Percentiles rank a stretch among this genome's conserved stretches.
phyloP scores from a whole-genome alignment of 2,797 vertebrate species.

The Coreius guichenoti region DNA sequence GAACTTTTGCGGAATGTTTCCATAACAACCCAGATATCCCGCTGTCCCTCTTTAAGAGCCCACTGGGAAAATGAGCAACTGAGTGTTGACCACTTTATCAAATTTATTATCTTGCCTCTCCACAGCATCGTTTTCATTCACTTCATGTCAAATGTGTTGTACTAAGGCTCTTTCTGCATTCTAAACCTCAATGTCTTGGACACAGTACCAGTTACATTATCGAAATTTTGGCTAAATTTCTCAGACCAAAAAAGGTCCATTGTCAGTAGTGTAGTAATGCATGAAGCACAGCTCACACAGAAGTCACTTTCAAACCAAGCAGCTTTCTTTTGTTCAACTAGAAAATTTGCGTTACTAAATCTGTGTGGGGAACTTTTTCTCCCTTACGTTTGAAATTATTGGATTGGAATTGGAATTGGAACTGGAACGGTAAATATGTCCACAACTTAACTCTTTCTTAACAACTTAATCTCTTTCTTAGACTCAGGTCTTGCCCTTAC shows the following conservation, averaged over 20 bases:
- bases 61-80: not conserved
- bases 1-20: slow-evolving; percentile 11
- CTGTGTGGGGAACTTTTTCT: not conserved
- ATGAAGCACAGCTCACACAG: not conserved
- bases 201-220: not conserved
- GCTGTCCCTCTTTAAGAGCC: not conserved
- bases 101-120: not conserved
- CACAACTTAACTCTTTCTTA: not conserved
- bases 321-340: not conserved
- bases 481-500: not conserved
- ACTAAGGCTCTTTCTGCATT: not conserved
- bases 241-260: not conserved
- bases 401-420: not conserved
- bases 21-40: slow-evolving; percentile 19
- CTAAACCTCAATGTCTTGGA: not conserved
- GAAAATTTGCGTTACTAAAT: not conserved
- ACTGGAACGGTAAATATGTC: no score
- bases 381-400: not conserved
- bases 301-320: not conserved
- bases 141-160: not conserved
- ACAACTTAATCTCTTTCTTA: not conserved
- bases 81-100: not conserved
- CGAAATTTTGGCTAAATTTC: not conserved
- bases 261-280: not conserved
- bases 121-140: not conserved